Evolutionary conservation across 2,888 invertebrate genomes (phyloP), one percentile per base, ranked within the genome.

Genomic region (Prosopocoilus inquinatus): DNA sequence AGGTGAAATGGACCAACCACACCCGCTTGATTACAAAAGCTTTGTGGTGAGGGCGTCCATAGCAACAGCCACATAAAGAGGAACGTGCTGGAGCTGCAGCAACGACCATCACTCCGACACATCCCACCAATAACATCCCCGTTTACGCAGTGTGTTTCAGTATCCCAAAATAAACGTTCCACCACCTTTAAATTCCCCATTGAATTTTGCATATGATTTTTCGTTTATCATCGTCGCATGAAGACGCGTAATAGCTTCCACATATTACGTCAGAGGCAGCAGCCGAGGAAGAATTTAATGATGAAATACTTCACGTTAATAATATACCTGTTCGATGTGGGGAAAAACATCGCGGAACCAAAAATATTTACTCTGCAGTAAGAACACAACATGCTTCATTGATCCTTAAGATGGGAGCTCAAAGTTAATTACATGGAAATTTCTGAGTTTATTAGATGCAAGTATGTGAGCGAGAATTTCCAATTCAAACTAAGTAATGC

Each of bases 391-490:
- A 69, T 55, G 65, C 66, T 64, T 64, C 70, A 73, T 73, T 73
- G 72, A 71, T 71, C 71, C 67, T 70, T 65, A 64, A 63, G 64
- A 69, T 66, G 67, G 67, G 61, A 70, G 67, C 70, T 67, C 70
- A 71, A 75, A 76, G 76, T 76, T 76, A 76, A 76, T 76, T 76
- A 76, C 75, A 75, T 75, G 74, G 74, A 75, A 76, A 75, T 75
- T 75, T 75, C 72, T 59, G 67, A 75, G 75, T 76, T 76, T 76
- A 76, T 76, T 76, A 76, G 75, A 75, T 75, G 74, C 75, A 76
- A 76, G 75, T 76, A 76, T 76, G 76, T 76, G 75, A 73, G 72
- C 70, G 75, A 70, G 76, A 77, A 77, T 77, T 76, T 77, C 75
- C 76, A 76, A 76, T 76, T 76, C 75, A 75, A 75, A 75, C 74